Percentiles rank a stretch among this genome's conserved stretches.
Conservation (phyloP, 2,888 invertebrate genomes). For the Drosophila histrio region DNA sequence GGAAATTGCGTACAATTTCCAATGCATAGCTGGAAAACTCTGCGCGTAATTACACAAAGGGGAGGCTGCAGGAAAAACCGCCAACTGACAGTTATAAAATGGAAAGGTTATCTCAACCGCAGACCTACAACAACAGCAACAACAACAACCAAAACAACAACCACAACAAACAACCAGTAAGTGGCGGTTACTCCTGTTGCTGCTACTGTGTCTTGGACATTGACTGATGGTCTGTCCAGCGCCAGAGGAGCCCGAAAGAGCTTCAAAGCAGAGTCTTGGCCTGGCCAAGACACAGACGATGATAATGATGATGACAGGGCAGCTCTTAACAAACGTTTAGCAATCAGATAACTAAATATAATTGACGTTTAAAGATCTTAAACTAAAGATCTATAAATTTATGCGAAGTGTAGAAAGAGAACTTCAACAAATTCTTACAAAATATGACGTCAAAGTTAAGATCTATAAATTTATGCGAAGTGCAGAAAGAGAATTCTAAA, state of each 20-base stretch:
- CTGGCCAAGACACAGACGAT: constrained; percentile 19
- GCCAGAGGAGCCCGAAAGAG: constrained; percentile 1
- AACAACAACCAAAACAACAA: constrained; percentile 6
- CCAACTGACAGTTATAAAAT: constrained; percentile 63
- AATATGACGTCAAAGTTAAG: neutral
- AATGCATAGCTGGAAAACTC: constrained; percentile 52
- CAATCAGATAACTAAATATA: constrained; percentile 49
- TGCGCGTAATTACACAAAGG: constrained; percentile 52
- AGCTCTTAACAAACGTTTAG: constrained; percentile 54
- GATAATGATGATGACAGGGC: constrained; percentile 41
- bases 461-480: constrained; percentile 2
- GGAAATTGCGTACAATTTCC: constrained; percentile 65
- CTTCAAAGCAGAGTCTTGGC: constrained; percentile 4
- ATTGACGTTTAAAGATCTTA: constrained; percentile 14
- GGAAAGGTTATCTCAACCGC: constrained; percentile 62
- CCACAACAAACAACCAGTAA: constrained; percentile 10
- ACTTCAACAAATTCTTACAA: neutral
- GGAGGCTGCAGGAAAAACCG: constrained; percentile 7
- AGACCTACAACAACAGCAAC: constrained; percentile 16
- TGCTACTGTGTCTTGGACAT: constrained; percentile 48
- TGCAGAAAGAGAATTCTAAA: neutral
- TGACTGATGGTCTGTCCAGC: constrained; percentile 57
- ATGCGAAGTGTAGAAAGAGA: neutral
- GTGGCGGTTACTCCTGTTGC: constrained; percentile 29
- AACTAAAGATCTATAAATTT: constrained; percentile 1